A percentile compares a stretch with the other conserved stretches of the same genome.
Evolutionary conservation across 2,797 vertebrate genomes (phyloP).

Genomic region (Lates japonicus): DNA sequence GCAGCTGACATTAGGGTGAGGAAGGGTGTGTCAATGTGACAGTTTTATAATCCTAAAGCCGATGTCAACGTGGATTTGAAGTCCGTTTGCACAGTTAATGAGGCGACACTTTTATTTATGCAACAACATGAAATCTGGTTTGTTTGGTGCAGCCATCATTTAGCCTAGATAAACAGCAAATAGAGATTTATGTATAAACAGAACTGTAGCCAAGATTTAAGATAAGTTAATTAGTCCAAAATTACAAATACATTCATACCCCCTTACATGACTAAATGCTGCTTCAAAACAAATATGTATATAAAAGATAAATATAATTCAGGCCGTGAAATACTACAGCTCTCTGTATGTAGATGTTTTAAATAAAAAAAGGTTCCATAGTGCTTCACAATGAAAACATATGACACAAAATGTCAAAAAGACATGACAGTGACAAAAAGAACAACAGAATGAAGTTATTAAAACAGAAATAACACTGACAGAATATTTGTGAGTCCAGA

Average conservation of each 20-base stretch:
- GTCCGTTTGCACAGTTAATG: too few species aligned
- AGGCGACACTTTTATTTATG: too few species aligned
- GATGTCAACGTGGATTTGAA: constrained; percentile 1
- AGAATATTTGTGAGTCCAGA: too few species aligned
- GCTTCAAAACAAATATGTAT: not conserved
- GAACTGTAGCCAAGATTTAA: not conserved
- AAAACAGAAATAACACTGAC: too few species aligned
- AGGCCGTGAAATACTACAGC: too few species aligned
- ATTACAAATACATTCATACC: too few species aligned
- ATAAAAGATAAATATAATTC: too few species aligned
- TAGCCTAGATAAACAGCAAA: not conserved
- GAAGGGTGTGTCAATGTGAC: not conserved
- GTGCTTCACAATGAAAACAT: constrained; percentile 9
- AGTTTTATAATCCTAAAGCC: not conserved
- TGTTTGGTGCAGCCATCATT: not conserved
- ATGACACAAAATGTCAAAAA: not conserved
- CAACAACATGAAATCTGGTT: not conserved
- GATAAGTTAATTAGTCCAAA: too few species aligned
- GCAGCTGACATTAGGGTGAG: not conserved
- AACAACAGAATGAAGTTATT: not conserved
- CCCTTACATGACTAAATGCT: not conserved
- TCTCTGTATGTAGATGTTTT: not conserved
- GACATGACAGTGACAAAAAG: not conserved
- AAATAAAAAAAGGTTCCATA: not conserved
- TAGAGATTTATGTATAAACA: not conserved